Percentiles rank a stretch among this genome's conserved stretches.
These are phyloP conservation scores for Lucifuga dentata DNA, from an alignment of 2,113 vertebrate species.

Conservation along the genomic window DNA sequence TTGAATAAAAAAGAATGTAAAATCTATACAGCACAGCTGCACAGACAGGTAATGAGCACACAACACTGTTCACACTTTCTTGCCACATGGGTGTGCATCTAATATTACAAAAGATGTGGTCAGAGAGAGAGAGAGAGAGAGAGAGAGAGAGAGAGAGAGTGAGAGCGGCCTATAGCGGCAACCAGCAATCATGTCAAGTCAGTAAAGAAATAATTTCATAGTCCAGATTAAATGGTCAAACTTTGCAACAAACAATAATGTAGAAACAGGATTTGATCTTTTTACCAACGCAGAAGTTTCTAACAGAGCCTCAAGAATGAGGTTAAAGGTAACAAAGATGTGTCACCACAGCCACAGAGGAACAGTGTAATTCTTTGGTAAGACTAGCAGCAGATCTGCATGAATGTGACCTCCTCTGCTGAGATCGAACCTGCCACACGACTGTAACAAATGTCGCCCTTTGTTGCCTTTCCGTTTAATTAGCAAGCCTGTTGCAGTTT, in stretches of 20 bases:
- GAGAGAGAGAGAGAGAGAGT: too few relatives aligned
- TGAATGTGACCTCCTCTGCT: slow-evolving; percentile 20
- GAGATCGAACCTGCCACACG: slow-evolving; percentile 31
- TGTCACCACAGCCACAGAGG: not conserved
- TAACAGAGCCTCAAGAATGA: not conserved
- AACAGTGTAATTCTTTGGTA: slow-evolving; percentile 13
- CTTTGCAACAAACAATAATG: not conserved
- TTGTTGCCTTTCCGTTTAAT: slow-evolving; percentile 57
- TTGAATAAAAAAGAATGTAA: too few relatives aligned
- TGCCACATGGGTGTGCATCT: slow-evolving; percentile 50
- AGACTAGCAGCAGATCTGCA: not conserved
- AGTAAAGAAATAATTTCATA: too few relatives aligned
- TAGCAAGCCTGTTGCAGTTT: slow-evolving; percentile 62
- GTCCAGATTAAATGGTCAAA: not conserved
- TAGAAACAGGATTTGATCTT: too few relatives aligned
- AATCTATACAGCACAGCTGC: too few relatives aligned
- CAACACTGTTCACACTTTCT: slow-evolving; percentile 10
- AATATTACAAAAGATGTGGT: not conserved
- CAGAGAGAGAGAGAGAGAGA: too few relatives aligned
- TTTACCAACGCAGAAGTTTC: too few relatives aligned
- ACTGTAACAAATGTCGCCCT: slow-evolving; percentile 39
- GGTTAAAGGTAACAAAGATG: not conserved
- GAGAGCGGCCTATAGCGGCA: too few relatives aligned
- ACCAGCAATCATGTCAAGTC: too few relatives aligned
- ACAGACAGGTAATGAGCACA: too few relatives aligned